Evolutionary conservation across 2,113 vertebrate species (phyloP), one percentile per base, ranked within the genome.

Genomic region (Eulemur rufifrons): DNA sequence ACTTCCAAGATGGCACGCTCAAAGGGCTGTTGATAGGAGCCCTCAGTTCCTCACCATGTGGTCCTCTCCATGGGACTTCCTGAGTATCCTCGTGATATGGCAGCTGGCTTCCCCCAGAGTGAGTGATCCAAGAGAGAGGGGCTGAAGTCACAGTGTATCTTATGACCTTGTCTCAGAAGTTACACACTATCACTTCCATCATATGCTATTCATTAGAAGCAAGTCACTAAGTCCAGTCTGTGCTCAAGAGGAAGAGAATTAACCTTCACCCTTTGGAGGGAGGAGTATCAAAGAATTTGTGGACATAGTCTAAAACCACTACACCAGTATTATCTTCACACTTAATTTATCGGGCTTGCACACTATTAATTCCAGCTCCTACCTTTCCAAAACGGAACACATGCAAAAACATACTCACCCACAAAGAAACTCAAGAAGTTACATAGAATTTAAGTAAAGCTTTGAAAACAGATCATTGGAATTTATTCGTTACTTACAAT

Each of bases 381-480:
- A 91, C 91, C 42, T 90, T 89, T 73, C 29, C 20, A 69, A 91
- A 94, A 78, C 61, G 27, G 4, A 50, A 56, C 52, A 32, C 29
- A 17, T 3, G 17, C 29, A 95, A 45, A 94, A 73, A 85, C 71
- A 80, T 54, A 80, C 23, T 89, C 64, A 54, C 64, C 89, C 29
- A 20, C 54, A 84, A 52, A 89, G 27, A 86, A 89, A 78, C 54
- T 63, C 64, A 63, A 91, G 15, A 87, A 45, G 20, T 59, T 69
- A 92, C 3, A 50, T 8, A 94, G 13, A 96, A 82, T 89, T 95
- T 84, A 94, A 96, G 32, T 77, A 92, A 94, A 77, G 63, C 3
- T 59, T 80, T 95, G 78, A 37, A 85, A 74, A 64, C 6, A 94
- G 32, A 82, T 86, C 37, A 45, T 42, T 89, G n/a, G 12, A 77